phyloP scores from a whole-genome alignment of 2,888 invertebrate species.

The Frankliniella intonsa region DNA sequence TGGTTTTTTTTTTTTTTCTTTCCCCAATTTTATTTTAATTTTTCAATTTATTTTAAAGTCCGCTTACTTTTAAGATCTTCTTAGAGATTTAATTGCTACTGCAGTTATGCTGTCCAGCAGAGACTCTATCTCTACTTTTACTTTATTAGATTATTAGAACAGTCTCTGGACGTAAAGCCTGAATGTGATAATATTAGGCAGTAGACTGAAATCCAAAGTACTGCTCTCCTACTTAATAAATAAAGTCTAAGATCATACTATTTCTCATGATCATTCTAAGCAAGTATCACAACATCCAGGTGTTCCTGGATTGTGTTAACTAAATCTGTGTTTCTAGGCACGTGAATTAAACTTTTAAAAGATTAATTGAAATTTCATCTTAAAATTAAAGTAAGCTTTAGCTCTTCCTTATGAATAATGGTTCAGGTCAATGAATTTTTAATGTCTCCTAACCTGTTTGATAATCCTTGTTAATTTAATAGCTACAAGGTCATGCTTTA shows the following conservation, averaged over 20 bases:
- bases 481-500: no score
- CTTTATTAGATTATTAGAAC: background rate
- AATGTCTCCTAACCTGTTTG: no score
- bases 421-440: no score
- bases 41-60: no score
- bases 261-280: background rate
- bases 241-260: background rate
- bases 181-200: constrained; percentile 9
- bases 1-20: background rate
- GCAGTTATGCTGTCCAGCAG: background rate
- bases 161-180: background rate
- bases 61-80: no score
- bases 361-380: no score
- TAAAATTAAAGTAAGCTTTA: no score
- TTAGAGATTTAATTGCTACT: background rate
- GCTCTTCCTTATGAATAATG: no score
- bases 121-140: background rate
- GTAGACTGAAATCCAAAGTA: background rate
- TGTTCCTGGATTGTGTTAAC: background rate
- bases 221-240: background rate
- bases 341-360: no score
- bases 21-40: no score
- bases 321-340: background rate
- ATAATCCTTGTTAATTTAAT: no score
- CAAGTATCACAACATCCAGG: no score